phyloP scores from a whole-genome alignment of 2,888 invertebrate species.

The Limnephilus lunatus region DNA sequence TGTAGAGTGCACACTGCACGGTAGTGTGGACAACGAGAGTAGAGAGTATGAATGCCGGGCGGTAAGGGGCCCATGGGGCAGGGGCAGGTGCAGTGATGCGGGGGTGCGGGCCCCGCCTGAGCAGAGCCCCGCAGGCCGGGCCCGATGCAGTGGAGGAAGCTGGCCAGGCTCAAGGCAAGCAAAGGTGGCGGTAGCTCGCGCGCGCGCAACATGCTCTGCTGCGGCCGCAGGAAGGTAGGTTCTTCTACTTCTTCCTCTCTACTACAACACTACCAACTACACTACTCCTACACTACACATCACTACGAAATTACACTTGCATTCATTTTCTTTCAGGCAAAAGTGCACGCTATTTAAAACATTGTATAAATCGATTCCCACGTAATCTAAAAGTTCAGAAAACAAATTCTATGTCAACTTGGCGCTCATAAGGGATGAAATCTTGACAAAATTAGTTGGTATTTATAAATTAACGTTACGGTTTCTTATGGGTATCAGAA shows the following conservation, averaged over 20 bases:
- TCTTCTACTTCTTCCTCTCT: background rate
- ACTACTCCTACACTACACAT: background rate
- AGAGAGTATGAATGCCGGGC: slow-evolving; percentile 13
- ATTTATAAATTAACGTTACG: background rate
- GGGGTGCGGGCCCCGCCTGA: slow-evolving; percentile 71
- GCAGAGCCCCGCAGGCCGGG: slow-evolving; percentile 77
- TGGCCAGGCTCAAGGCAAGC: slow-evolving; percentile 87
- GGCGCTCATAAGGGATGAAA: background rate
- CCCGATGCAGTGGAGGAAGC: slow-evolving; percentile 92
- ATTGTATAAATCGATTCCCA: background rate
- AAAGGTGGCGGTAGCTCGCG: slow-evolving; percentile 83
- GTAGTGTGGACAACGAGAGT: background rate
- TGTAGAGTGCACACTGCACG: background rate
- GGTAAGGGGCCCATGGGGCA: slow-evolving; percentile 56
- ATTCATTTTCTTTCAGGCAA: too few relatives aligned
- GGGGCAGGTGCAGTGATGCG: slow-evolving; percentile 58
- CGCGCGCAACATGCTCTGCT: slow-evolving; percentile 93
- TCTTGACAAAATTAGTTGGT: background rate
- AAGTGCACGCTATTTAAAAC: background rate
- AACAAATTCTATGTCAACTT: background rate
- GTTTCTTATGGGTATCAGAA: background rate
- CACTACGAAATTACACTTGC: background rate
- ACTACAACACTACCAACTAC: too few relatives aligned
- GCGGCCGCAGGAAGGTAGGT: slow-evolving; percentile 93
- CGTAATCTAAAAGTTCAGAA: background rate